Evolutionary conservation across 2,113 vertebrate species (phyloP).

Genomic region (Cyanocitta stelleri): DNA sequence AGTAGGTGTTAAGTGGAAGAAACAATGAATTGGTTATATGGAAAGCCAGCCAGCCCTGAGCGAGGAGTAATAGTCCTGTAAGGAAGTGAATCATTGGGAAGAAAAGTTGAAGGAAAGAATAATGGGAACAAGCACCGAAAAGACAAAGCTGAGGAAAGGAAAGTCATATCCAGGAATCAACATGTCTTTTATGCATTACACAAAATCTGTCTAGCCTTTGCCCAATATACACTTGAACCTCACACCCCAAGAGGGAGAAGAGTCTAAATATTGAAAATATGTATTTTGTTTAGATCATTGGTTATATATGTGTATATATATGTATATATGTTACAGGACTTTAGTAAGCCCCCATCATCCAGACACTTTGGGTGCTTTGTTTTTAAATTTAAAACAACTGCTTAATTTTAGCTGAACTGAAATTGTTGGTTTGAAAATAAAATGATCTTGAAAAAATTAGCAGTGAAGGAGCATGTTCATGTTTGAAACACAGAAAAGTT

Average conservation of each 20-base stretch:
- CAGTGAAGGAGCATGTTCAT: background rate
- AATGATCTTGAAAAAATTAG: background rate
- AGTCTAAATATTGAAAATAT: background rate
- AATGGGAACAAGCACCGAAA: background rate
- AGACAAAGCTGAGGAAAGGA: background rate
- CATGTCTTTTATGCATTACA: background rate
- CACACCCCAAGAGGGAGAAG: background rate
- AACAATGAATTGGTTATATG: background rate
- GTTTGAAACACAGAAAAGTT: background rate
- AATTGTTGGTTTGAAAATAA: background rate
- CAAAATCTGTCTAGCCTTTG: background rate
- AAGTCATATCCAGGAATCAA: background rate
- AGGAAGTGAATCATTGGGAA: constrained; percentile 25
- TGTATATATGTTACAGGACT: background rate
- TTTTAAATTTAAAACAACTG: background rate
- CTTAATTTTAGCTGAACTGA: background rate
- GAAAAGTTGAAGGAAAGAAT: background rate
- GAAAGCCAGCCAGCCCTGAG: background rate
- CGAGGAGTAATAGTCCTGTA: background rate
- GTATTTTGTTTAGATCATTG: background rate
- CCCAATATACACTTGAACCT: background rate
- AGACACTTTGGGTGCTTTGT: background rate
- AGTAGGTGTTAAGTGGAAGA: constrained; percentile 29
- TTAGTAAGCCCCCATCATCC: background rate
- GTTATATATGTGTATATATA: accelerated